Base-by-base conservation (phyloP, 2,888 invertebrate genomes). In the Agriotes lineatus region DNA sequence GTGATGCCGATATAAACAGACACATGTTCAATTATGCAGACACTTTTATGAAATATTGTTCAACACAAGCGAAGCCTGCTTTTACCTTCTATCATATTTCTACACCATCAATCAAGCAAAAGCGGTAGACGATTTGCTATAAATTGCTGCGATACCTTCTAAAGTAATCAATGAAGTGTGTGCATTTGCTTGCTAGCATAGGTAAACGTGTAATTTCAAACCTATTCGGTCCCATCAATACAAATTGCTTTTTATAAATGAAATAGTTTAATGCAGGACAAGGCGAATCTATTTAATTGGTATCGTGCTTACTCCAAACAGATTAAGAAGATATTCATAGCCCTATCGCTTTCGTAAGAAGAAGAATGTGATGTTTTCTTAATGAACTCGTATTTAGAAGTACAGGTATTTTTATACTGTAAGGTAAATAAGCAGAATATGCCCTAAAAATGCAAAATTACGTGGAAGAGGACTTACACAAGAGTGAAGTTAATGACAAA, bases 1-100 rank as follows among this genome's bases (percentile, higher is more conserved):
- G 77, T 68, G 74, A 77, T 73, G 52, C 22, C 75, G 69, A 54
- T 77, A 74, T 74, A 75, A 73, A 77, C 77, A 77, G 56, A 74
- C 71, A 75, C 71, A 74, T 71, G 68, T 71, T 76, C 66, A 76
- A 76, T 76, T 75, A 77, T 75, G 67, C 59, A 70, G 57, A 22
- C 56, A 9, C 12, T 20, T 56, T 52, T 20, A 22, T 12, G 2
- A 39, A 20, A 22, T 19, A 37, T 56, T 56, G 30, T 39, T 37
- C 22, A 19, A 37, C 56, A 56, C 56, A n/a, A 10, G 2, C 12
- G 7, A 3, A 56, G 19, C 22, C n/a, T 37, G 14, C 10, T 12
- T 39, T 48, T 25, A 33, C 22, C 18, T 45, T 30, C 57, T 39
- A 14, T 16, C 30, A 35, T 57, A 39, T 42, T 39, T 18, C 7